phyloP scores from a whole-genome alignment of 2,888 invertebrate species.

The Agonopterix arenella region DNA sequence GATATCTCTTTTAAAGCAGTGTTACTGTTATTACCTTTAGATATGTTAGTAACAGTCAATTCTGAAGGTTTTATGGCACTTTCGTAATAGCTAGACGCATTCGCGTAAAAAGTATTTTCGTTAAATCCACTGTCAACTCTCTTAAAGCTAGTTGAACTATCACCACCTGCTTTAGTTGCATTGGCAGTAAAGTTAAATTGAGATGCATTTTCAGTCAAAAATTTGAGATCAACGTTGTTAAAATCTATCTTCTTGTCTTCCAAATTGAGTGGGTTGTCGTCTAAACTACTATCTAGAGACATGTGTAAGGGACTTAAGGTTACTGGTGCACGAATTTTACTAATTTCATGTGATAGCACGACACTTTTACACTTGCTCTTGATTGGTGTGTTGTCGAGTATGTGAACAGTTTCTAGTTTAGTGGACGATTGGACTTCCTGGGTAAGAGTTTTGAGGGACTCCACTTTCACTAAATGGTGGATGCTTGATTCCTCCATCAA shows the following conservation, averaged over 20 bases:
- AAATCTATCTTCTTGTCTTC: constrained; percentile 67
- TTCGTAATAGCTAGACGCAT: constrained; percentile 67
- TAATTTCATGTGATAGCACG: constrained; percentile 52
- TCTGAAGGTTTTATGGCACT: constrained; percentile 73
- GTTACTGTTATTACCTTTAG: constrained; percentile 33
- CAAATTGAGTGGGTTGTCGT: constrained; percentile 50
- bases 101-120: constrained; percentile 60
- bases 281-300: constrained; percentile 63
- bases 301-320: constrained; percentile 45
- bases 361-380: constrained; percentile 47
- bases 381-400: constrained; percentile 52
- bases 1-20: constrained; percentile 60
- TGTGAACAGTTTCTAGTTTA: constrained; percentile 26
- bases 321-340: constrained; percentile 52
- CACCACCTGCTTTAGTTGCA: constrained; percentile 34
- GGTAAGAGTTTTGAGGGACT: constrained; percentile 25
- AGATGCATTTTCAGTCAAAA: constrained; percentile 60
- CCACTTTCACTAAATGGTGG: constrained; percentile 38
- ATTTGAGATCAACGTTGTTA: constrained; percentile 65
- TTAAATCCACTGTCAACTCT: constrained; percentile 64
- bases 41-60: constrained; percentile 51
- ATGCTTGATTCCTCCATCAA: constrained; percentile 45
- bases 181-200: constrained; percentile 40
- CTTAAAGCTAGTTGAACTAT: constrained; percentile 53
- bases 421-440: constrained; percentile 37